Evolutionary conservation across 2,113 vertebrate genomes (phyloP), one percentile per base, ranked within the genome.

Genomic region (Charina bottae): DNA sequence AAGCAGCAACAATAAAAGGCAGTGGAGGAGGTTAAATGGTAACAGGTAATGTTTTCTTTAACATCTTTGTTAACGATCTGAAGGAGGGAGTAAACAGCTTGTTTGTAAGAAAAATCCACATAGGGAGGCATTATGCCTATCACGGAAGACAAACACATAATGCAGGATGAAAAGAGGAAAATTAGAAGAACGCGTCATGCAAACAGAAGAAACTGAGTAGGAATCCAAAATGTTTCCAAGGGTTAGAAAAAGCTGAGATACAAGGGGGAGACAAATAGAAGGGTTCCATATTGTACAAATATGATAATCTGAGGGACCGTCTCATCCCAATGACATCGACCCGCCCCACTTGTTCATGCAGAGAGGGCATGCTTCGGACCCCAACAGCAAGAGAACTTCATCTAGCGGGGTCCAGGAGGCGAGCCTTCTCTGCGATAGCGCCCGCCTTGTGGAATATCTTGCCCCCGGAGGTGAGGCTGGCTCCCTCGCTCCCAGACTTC

Each of bases 41-140:
- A 94, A 93, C 3, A 10, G 94, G 91, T 94, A 95, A 93, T 95
- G 90, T 92, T 94, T 93, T 94, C 95, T 95, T 95, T 96, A 96
- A 96, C 94, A 94, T 94, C 91, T 93, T 95, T 8, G 5, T 95
- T 97, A 97, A 96, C 93, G 94, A 94, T 93, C 94, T 96, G 94
- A 94, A 96, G 95, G 93, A 95, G 85, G 91, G 91, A 93, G 94
- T 95, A 96, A 97, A 96, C 95, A 97, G 92, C 92, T 7, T 2
- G 95, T 94, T 95, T 95, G 95, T 96, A 83, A 49, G n/a, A 58
- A 93, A 95, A 95, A 95, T 95, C 94, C 93, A 92, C 92, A 92
- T 92, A 55, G 94, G 94, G 90, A 95, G 94, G 90, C 92, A 83
- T 94, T 94, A 94, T 92, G 90, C 93, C 93, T 94, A 94, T 93